These are phyloP conservation scores for Takifugu flavidus DNA, from an alignment of 2,113 vertebrate species.

Conservation along the genomic window DNA sequence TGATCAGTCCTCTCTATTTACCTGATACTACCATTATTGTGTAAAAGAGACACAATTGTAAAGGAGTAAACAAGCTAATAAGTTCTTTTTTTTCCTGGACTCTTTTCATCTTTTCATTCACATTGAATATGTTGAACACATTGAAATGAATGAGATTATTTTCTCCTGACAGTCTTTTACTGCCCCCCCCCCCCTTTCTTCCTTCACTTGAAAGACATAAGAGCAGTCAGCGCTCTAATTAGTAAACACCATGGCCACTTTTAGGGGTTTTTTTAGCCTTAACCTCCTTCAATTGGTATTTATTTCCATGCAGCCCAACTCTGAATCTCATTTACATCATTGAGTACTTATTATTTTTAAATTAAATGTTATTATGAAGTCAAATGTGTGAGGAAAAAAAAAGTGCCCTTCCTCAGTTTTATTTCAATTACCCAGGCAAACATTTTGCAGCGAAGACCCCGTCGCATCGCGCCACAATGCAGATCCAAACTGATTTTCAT, in stretches of 20 bases:
- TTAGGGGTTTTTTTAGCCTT: neutral
- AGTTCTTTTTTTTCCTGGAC: slow-evolving; percentile 5
- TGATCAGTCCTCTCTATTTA: neutral
- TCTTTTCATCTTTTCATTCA: slow-evolving; percentile 17
- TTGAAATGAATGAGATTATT: slow-evolving; percentile 40
- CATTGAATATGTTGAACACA: slow-evolving; percentile 14
- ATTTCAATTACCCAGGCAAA: slow-evolving; percentile 7
- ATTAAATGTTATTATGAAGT: slow-evolving; percentile 11
- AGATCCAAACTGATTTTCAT: neutral
- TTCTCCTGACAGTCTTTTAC: slow-evolving; percentile 18
- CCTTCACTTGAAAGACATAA: slow-evolving; percentile 4
- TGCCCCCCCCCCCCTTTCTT: slow-evolving; percentile 1
- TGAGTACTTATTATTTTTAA: neutral
- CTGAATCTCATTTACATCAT: slow-evolving; percentile 2
- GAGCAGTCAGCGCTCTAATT: slow-evolving; percentile 8
- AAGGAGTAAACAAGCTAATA: slow-evolving; percentile 18
- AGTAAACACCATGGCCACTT: slow-evolving; percentile 1
- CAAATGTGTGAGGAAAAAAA: neutral
- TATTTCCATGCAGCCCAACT: slow-evolving; percentile 5
- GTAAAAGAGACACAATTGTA: slow-evolving; percentile 19
- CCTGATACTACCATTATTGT: slow-evolving; percentile 8
- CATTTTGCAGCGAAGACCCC: neutral
- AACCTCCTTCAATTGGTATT: slow-evolving; percentile 12
- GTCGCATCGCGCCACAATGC: neutral
- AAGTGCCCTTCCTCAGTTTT: too few species aligned